Conservation (phyloP, 2,797 vertebrate genomes). For the Babyrousa celebensis region DNA sequence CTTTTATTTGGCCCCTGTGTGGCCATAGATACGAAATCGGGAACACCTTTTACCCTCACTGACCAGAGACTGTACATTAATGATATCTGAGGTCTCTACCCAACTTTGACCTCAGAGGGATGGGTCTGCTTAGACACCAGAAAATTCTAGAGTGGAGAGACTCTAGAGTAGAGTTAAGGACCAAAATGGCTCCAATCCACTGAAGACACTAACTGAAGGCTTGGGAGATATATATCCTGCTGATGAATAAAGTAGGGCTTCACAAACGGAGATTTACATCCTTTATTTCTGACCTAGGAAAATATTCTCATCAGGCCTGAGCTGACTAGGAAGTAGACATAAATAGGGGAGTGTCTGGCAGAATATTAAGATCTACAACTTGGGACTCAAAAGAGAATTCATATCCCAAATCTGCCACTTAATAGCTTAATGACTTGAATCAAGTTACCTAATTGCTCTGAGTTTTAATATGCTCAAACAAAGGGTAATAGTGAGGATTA, state of each 20-base stretch:
- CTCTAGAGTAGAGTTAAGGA: neutral
- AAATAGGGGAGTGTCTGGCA: neutral
- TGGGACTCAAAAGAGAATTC: neutral
- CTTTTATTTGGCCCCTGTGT: neutral
- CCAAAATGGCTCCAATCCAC: neutral
- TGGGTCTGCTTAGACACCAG: neutral
- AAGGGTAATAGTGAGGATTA: constrained; percentile 3
- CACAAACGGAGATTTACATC: neutral
- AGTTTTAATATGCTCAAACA: constrained; percentile 17
- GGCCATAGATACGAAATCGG: neutral
- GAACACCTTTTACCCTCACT: neutral
- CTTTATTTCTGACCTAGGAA: neutral
- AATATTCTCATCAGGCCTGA: neutral
- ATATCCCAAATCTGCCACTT: neutral
- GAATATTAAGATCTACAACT: neutral
- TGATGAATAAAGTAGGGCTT: neutral
- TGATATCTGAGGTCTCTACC: neutral
- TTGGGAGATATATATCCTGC: neutral
- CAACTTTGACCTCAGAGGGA: neutral
- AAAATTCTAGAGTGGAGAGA: neutral
- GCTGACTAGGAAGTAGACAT: neutral
- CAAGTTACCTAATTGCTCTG: neutral
- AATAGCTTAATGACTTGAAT: neutral
- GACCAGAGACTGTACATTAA: neutral
- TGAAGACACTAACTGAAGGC: neutral